A percentile compares a stretch with the other conserved stretches of the same genome.
Evolutionary conservation across 1,140 invertebrate species (phyloP).

Genomic region (honey bee (Apis mellifera)): Amel_HAv3.1 CM009937.2:845001-845500

Average conservation of each 20-base stretch:
- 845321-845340: slow-evolving; percentile 89
- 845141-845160: neutral
- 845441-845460: slow-evolving; percentile 89
- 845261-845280: slow-evolving; percentile 89
- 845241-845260: slow-evolving; percentile 86
- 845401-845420: slow-evolving; percentile 85
- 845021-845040: slow-evolving; percentile 76
- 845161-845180: neutral
- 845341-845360: slow-evolving; percentile 88
- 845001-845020: slow-evolving; percentile 76
- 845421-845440: slow-evolving; percentile 91
- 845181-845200: neutral
- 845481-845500: slow-evolving; percentile 86
- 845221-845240: slow-evolving; percentile 86
- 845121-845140: neutral
- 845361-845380: slow-evolving; percentile 87
- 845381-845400: slow-evolving; percentile 85
- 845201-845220: slow-evolving; percentile 19
- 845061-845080: slow-evolving; percentile 80
- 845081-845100: slow-evolving; percentile 89
- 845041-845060: slow-evolving; percentile 75
- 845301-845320: slow-evolving; percentile 85
- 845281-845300: slow-evolving; percentile 85
- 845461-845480: slow-evolving; percentile 88
- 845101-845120: slow-evolving; percentile 80